Base-by-base conservation (phyloP, 2,113 vertebrate species). In the Hymenochirus boettgeri region DNA sequence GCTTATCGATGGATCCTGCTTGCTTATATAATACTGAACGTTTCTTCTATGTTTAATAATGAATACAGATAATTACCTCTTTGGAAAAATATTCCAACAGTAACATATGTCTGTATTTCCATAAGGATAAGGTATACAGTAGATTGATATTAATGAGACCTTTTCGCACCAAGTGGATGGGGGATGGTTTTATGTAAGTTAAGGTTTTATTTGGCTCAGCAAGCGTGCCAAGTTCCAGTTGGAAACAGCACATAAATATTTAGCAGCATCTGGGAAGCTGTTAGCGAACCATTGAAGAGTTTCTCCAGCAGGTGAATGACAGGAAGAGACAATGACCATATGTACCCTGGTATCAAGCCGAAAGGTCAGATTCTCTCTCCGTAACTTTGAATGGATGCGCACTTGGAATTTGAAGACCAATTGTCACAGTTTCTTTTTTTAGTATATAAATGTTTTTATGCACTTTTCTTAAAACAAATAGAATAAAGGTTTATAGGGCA, bases 191-290 rank as follows among this genome's bases (percentile, higher is more conserved):
- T 42, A 3, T 12, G 17, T 2, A 2, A 26, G 10, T 47, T 25
- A n/a, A 48, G 12, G 45, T 23, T 67, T 59, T 29, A 59, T 67
- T 52, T 33, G 15, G n/a, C 64, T 52, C 55, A 67, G 46, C 56
- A 52, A 22, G 56, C 17, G 31, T 37, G 63, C 54, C n/a, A 57
- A 37, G 26, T 56, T 55, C 55, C 53, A n/a, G 26, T 65, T 25
- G 31, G 56, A 59, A 42, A 42, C 24, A 59, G 27, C 23, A 52
- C 18, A 67, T 67, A 59, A 67, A 67, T 59, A 67, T 67, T 67
- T 45, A 59, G 64, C 17, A 67, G 64, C 35, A 56, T 67, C 64
- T 59, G 56, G 56, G 33, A 52, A 17, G 55, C 24, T 29, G 31
- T 25, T 37, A 56, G 52, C 56, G 59, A 58, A 52, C 31, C 33